Evolutionary conservation across 2,888 invertebrate species (phyloP).

Genomic region (Lissocephala sabroskyi): DNA sequence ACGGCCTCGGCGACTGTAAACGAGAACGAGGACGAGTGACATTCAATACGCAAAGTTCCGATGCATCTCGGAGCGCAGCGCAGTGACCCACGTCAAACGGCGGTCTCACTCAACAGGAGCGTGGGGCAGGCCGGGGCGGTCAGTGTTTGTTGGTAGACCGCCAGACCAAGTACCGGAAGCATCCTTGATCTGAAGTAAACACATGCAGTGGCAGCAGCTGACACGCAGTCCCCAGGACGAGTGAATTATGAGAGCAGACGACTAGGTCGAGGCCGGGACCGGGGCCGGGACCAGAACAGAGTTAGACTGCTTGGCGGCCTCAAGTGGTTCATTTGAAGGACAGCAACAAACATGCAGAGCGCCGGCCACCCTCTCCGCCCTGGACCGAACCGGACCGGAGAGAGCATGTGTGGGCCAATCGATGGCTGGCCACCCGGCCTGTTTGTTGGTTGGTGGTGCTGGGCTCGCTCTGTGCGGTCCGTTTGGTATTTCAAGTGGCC

Average conservation of each 20-base stretch:
- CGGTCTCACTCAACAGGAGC: constrained; percentile 23
- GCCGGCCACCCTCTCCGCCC: no score
- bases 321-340: constrained; percentile 49
- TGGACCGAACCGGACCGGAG: not conserved
- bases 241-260: not conserved
- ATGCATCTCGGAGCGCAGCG: constrained; percentile 26
- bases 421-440: constrained; percentile 34
- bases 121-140: constrained; percentile 20
- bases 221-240: not conserved
- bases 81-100: not conserved
- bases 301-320: constrained; percentile 56
- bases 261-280: no score
- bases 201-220: constrained; percentile 20
- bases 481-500: constrained; percentile 15
- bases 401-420: not conserved
- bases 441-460: not conserved
- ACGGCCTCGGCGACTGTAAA: no score
- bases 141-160: constrained; percentile 55
- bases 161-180: constrained; percentile 48
- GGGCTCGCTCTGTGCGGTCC: constrained; percentile 9
- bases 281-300: not conserved
- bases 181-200: constrained; percentile 5
- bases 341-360: not conserved
- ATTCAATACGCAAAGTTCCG: constrained; percentile 52
- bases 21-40: no score